Evolutionary conservation across 2,888 invertebrate genomes (phyloP).

Genomic region (Folsomia candida): DNA sequence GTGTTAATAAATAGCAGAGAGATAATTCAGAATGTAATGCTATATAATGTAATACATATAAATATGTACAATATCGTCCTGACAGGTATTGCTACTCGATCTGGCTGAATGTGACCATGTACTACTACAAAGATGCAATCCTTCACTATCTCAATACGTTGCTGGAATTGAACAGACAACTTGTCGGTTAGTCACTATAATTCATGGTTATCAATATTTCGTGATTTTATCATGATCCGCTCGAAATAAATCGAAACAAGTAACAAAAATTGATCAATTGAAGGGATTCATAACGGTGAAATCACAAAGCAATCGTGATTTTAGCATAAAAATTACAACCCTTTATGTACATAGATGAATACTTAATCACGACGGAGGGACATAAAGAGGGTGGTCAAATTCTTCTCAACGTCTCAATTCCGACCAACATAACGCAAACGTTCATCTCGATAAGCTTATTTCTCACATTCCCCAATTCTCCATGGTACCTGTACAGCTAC

Average conservation of each 20-base stretch:
- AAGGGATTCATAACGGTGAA: too few species aligned
- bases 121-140: constrained; percentile 22
- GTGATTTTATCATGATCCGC: too few species aligned
- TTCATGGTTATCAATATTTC: too few species aligned
- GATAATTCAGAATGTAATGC: too few species aligned
- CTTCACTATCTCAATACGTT: constrained; percentile 33
- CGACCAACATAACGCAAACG: constrained; percentile 25
- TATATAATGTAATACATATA: too few species aligned
- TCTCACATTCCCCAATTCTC: constrained; percentile 28
- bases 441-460: constrained; percentile 27
- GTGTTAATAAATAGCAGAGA: too few species aligned
- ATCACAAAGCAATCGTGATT: too few species aligned
- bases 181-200: constrained; percentile 1
- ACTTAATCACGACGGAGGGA: constrained; percentile 20
- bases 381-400: constrained; percentile 23
- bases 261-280: too few species aligned
- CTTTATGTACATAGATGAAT: too few species aligned
- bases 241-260: too few species aligned
- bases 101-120: constrained; percentile 22
- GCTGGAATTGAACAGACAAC: constrained; percentile 18
- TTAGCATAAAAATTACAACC: too few species aligned
- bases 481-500: constrained; percentile 37
- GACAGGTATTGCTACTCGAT: constrained; percentile 18
- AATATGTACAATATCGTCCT: too few species aligned
- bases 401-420: constrained; percentile 28